Conservation (phyloP, 2,888 invertebrate species). For the Leucania comma region DNA sequence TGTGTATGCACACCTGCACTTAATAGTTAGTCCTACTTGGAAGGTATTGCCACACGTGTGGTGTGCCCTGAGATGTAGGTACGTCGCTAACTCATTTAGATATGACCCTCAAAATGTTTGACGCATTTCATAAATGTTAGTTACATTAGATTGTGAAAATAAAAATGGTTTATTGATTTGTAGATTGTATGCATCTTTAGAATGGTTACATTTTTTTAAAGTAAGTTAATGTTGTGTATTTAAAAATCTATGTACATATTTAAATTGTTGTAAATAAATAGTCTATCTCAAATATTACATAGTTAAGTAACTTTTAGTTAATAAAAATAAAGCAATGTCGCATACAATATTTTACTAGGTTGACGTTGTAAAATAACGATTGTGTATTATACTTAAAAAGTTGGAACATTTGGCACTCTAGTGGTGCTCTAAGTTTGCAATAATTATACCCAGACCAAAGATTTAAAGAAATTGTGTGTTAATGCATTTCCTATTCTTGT, state of each 20-base stretch:
- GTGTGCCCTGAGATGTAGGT: constrained; percentile 4
- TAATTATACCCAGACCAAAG: constrained; percentile 86
- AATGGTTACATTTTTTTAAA: constrained; percentile 74
- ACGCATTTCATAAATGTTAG: constrained; percentile 75
- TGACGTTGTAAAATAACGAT: constrained; percentile 62
- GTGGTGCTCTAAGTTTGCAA: constrained; percentile 75
- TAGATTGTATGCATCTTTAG: constrained; percentile 69
- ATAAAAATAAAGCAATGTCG: constrained; percentile 58
- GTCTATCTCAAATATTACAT: constrained; percentile 83
- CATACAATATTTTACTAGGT: constrained; percentile 66
- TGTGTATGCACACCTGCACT: constrained; percentile 19
- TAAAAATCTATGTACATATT: constrained; percentile 86
- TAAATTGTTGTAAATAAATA: constrained; percentile 89
- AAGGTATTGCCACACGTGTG: constrained; percentile 2
- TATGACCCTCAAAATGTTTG: constrained; percentile 50
- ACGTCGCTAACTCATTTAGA: constrained; percentile 23
- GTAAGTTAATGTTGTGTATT: constrained; percentile 83
- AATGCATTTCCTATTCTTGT: constrained; percentile 75
- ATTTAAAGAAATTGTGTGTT: constrained; percentile 78
- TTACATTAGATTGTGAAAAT: constrained; percentile 66
- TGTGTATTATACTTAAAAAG: constrained; percentile 60
- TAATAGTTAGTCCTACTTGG: background rate
- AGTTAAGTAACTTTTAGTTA: constrained; percentile 66
- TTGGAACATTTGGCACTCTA: constrained; percentile 58
- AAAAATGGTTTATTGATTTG: constrained; percentile 66